A percentile compares a stretch with the other conserved stretches of the same genome.
These are phyloP conservation scores for Ganaspis brasiliensis DNA, from an alignment of 2,888 invertebrate genomes.

Conservation along the genomic window DNA sequence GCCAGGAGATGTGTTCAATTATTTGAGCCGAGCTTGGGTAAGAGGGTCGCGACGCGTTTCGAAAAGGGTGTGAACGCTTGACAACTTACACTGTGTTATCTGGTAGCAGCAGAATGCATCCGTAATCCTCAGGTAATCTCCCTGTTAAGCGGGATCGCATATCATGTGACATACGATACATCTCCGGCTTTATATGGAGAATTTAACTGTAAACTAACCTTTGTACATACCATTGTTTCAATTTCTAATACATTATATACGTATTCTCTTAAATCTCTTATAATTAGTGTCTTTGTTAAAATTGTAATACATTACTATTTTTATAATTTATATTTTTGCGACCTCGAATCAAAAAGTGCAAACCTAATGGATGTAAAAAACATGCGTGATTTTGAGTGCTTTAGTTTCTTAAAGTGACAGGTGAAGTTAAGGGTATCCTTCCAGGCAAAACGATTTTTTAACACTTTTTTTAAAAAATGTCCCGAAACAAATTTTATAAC, in stretches of 20 bases:
- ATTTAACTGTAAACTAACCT: constrained; percentile 10
- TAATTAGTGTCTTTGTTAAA: neutral
- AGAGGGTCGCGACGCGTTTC: constrained; percentile 56
- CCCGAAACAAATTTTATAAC: too few species aligned
- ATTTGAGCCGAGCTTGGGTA: constrained; percentile 61
- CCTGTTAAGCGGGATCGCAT: constrained; percentile 72
- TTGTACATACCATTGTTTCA: neutral
- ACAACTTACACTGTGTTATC: constrained; percentile 79
- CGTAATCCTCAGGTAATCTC: constrained; percentile 77
- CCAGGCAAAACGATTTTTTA: too few species aligned
- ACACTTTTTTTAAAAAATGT: too few species aligned
- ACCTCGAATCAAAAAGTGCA: too few species aligned
- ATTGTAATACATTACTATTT: too few species aligned
- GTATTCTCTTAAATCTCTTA: too few species aligned
- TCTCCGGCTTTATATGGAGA: constrained; percentile 57
- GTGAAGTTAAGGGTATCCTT: too few species aligned
- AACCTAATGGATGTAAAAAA: too few species aligned
- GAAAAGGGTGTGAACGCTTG: constrained; percentile 73
- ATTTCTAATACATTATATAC: neutral
- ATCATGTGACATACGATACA: constrained; percentile 75
- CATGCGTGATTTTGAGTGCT: too few species aligned
- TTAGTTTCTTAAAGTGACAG: too few species aligned
- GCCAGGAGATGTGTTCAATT: constrained; percentile 65
- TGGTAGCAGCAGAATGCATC: constrained; percentile 77
- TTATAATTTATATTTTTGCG: too few species aligned